Evolutionary conservation across 2,888 invertebrate genomes (phyloP).

Genomic region (Drosophila prostipennis): DNA sequence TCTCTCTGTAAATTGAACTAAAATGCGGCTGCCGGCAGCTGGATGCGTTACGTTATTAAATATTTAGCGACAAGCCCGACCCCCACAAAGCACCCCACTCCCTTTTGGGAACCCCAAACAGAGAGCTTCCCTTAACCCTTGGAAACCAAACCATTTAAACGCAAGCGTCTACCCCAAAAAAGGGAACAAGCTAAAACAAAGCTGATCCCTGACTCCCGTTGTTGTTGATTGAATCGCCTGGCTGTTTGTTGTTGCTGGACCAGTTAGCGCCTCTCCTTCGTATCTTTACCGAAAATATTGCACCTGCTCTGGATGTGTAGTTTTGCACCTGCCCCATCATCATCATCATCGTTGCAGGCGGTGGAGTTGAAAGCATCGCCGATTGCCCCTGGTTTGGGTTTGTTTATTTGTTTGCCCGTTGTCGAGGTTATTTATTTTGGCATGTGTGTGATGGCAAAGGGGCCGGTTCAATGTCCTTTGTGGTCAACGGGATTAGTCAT

Average conservation of each 20-base stretch:
- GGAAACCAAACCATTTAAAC: conserved; percentile 45
- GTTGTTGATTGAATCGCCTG: conserved; percentile 46
- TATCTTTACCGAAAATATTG: conserved; percentile 56
- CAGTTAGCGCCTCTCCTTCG: conserved; percentile 60
- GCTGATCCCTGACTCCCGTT: conserved; percentile 41
- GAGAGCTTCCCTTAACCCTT: not conserved
- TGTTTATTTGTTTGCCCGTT: conserved; percentile 45
- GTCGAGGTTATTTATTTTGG: conserved; percentile 47
- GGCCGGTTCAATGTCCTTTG: conserved; percentile 62
- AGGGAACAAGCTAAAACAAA: not conserved
- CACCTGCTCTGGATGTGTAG: conserved; percentile 55
- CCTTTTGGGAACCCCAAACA: not conserved
- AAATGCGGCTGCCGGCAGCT: conserved; percentile 46
- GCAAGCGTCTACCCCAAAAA: conserved; percentile 1
- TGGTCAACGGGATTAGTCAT: conserved; percentile 39
- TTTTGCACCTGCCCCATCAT: conserved; percentile 67
- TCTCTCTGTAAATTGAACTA: conserved; percentile 2
- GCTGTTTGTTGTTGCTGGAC: conserved; percentile 43
- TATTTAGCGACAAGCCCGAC: conserved; percentile 55
- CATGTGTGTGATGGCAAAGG: conserved; percentile 23
- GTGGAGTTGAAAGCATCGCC: conserved; percentile 39
- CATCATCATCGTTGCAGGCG: conserved; percentile 9
- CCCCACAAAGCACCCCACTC: conserved; percentile 5
- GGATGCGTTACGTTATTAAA: conserved; percentile 73
- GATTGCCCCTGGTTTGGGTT: conserved; percentile 25